Percentiles rank a stretch among this genome's conserved stretches.
Evolutionary conservation across 2,888 invertebrate genomes (phyloP).

Genomic region (Andrena camellia): DNA sequence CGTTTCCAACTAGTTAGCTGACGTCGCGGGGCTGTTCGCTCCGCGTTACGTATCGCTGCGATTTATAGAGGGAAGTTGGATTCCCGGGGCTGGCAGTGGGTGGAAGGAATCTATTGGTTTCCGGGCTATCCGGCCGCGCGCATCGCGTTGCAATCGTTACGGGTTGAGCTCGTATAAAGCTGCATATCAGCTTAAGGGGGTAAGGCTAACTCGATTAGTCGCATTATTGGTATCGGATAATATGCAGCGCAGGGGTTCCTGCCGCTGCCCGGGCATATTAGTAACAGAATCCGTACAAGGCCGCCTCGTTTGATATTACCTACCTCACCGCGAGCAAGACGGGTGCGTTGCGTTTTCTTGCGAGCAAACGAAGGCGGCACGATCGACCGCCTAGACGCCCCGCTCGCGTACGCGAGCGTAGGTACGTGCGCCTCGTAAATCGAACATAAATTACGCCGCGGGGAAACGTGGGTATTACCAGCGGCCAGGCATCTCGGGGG

Average conservation of each 20-base stretch:
- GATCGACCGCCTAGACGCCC: conserved; percentile 25
- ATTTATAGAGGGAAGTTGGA: conserved; percentile 39
- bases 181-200: conserved; percentile 84
- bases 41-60: conserved; percentile 35
- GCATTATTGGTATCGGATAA: conserved; percentile 86
- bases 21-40: conserved; percentile 37
- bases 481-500: conserved; percentile 19
- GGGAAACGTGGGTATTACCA: conserved; percentile 35
- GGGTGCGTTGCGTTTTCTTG: conserved; percentile 47
- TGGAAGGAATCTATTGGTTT: conserved; percentile 7
- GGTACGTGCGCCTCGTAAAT: conserved; percentile 52
- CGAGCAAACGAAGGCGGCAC: conserved; percentile 25
- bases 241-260: conserved; percentile 84
- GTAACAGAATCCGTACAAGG: conserved; percentile 84
- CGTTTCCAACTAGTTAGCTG: conserved; percentile 56
- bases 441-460: conserved; percentile 49
- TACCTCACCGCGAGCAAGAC: conserved; percentile 68
- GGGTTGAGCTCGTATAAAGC: conserved; percentile 81
- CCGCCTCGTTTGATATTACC: conserved; percentile 85
- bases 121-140: conserved; percentile 6
- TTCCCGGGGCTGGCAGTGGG: conserved; percentile 1
- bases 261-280: conserved; percentile 79
- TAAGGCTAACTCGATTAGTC: conserved; percentile 83
- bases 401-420: too few relatives aligned
- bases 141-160: conserved; percentile 65